Evolutionary conservation across 1,140 invertebrate genomes (phyloP), one percentile per base, ranked within the genome.

Genomic region (Heliconius hewitsoni): DNA sequence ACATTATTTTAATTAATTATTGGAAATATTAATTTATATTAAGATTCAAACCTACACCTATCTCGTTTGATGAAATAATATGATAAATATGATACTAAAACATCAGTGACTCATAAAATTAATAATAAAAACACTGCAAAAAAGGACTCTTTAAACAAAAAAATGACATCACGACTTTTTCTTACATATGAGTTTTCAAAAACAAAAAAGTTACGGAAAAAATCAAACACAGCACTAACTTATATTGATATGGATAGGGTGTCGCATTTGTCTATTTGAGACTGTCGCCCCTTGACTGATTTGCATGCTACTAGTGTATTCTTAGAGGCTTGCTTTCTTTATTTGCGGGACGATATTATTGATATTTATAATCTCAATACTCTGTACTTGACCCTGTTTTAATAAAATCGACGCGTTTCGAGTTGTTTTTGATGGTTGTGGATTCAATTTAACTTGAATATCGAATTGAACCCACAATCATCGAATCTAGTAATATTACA

Each of bases 231-330:
- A 27, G 39, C 1, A 52, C 60, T 42, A 77, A 77, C 66, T 77
- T 77, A 34, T 19, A 78, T 78, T 78, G 77, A 78, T 73, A 78
- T 78, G 50, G 55, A 78, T 73, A 70, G 52, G 42, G 66, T 42
- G 39, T 39, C 50, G 23, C 50, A n/a, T 75, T 60, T 37, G 74
- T 75, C 34, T 57, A n/a, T 55, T 75, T 52, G 30, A 18, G 74
- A 75, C n/a, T 52, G 27, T 30, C 74, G 60, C 60, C 60, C 60
- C 27, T 66, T 30, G 60, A 66, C 60, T 66, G 60, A 66, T 66
- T 66, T 66, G 60, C 60, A 66, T 66, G 60, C 27, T 66, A 0
- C 60, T 23, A 66, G 60, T 11, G 11, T 66, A 16, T 66, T 66
- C 60, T 66, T 27, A 66, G 60, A 66, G 16, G 16, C 3, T 16